Base-by-base conservation (phyloP, 2,113 vertebrate species). In the Trinectes maculatus region DNA sequence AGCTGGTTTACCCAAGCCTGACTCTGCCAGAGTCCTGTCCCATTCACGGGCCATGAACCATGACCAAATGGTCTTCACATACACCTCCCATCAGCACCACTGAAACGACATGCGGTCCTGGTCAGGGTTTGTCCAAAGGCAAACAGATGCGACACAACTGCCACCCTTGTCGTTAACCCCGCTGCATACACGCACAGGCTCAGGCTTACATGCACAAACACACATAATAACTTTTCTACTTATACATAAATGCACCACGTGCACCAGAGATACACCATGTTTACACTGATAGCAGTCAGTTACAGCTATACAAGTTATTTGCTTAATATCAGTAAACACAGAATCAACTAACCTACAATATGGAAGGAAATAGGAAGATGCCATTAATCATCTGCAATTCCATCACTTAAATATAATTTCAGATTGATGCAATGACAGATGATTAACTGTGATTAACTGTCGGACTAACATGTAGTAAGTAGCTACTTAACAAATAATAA, bases 81-180 rank as follows among this genome's bases (percentile, higher is more conserved):
- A 84, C 72, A 62, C 69, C 75, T 79, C 77, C 74, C 90, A 82
- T 86, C 84, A 84, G 87, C 86, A 72, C 81, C 80, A 80, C 82
- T 89, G 88, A 87, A 91, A 89, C 80, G 91, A 91, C 89, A 91
- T n/a, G 42, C 79, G 54, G 75, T 74, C 73, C n/a, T n/a, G n/a
- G n/a, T n/a, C n/a, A n/a, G n/a, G n/a, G n/a, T n/a, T n/a, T n/a
- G 79, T 79, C 84, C 85, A 82, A 90, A 91, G 75, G 85, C 84
- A 92, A 90, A 86, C 83, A 90, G 59, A 85, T 83, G 80, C 57
- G 47, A 84, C 76, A 73, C 55, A 63, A 69, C 64, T 47, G 74
- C 77, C 39, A 29, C 40, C 54, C 81, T 60, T 6, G 31, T 37
- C 36, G 59, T 52, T 55, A 70, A 75, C 40, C 66, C 57, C 71